These are phyloP conservation scores for Erannis defoliaria DNA, from an alignment of 2,888 invertebrate species.

Conservation along the genomic window DNA sequence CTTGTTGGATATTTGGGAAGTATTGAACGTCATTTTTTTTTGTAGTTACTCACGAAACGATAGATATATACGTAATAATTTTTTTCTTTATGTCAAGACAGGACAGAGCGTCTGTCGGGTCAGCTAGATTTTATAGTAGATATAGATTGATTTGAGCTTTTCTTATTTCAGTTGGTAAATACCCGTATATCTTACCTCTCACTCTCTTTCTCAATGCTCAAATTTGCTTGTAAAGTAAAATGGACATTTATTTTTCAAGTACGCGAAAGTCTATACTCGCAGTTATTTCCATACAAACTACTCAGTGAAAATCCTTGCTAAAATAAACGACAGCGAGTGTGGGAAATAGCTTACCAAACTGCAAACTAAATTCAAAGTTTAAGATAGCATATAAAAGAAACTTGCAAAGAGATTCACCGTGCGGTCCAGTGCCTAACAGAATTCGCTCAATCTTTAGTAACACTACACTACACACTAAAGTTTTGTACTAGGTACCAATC, in stretches of 20 bases:
- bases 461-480: conserved; percentile 41
- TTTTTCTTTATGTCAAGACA: too few species aligned
- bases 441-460: conserved; percentile 46
- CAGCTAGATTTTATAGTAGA: too few species aligned
- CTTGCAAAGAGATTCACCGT: conserved; percentile 45
- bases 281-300: conserved; percentile 25
- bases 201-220: neutral
- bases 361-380: conserved; percentile 49
- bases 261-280: neutral
- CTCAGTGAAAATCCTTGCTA: conserved; percentile 19
- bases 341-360: conserved; percentile 38
- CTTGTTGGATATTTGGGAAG: too few species aligned
- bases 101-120: too few species aligned
- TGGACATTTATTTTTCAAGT: conserved; percentile 2
- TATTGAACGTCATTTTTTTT: too few species aligned
- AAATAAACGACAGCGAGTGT: conserved; percentile 31
- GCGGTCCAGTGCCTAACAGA: conserved; percentile 40
- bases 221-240: neutral
- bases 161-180: too few species aligned
- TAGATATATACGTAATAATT: too few species aligned
- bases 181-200: too few species aligned
- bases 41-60: too few species aligned
- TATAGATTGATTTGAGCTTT: too few species aligned
- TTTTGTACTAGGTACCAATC: conserved; percentile 41
- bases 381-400: conserved; percentile 51